Base-by-base conservation (phyloP, 2,113 vertebrate species). In the Siniperca chuatsi region DNA sequence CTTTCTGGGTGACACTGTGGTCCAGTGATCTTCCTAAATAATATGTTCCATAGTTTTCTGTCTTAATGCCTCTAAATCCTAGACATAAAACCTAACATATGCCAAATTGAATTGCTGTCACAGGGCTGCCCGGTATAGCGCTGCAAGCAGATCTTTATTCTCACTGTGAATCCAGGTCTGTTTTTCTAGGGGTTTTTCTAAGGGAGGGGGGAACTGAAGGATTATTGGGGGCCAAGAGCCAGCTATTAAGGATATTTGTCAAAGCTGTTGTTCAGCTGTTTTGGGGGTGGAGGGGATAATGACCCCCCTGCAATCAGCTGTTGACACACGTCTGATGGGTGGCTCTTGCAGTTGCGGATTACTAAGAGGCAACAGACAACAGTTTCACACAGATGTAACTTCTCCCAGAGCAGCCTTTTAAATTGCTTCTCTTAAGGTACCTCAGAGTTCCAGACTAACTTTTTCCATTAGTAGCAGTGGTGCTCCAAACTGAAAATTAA, bases 1-100 rank as follows among this genome's bases (percentile, higher is more conserved):
- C 50, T 83, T 82, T 66, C 33, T 75, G 42, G 23, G 46, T 65
- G 40, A 81, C 72, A 40, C 15, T 67, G 12, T 44, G n/a, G 61
- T 66, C 35, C 48, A 40, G 21, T 40, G 15, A 60, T 72, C 21
- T 16, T 6, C 40, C 18, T 33, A 42, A 10, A 67, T 66, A 13
- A 8, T 57, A 37, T 55, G 48, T 64, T 46, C 6, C 20, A 44
- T 11, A 15, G 15, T 62, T 46, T 37, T 62, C 13, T 61, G 29
- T 72, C 16, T 50, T 15, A 46, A 25, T 6, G 55, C 7, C 8
- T 78, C 40, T 18, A 50, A 55, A 65, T 29, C 16, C 8, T 37
- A 2, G 20, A 29, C 33, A 11, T 40, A 20, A 50, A 68, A 37
- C 13, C 37, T 20, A 67, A 42, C 1, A 23, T 54, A 21, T 42